Conservation (phyloP, 2,888 invertebrate species). For the Onthophagus sagittarius region DNA sequence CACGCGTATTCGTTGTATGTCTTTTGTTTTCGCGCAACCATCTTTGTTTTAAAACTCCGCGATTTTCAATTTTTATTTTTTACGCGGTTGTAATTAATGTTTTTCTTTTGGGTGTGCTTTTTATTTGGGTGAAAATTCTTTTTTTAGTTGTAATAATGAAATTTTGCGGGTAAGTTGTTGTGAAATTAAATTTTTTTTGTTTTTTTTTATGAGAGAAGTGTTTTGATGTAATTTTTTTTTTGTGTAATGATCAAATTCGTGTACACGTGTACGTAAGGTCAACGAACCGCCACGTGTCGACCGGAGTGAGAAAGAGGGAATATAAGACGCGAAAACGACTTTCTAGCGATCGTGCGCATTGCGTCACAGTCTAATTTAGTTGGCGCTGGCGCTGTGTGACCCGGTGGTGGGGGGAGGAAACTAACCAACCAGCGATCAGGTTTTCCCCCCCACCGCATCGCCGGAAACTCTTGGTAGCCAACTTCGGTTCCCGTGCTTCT, state of each 20-base stretch:
- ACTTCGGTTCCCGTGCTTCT: conserved; percentile 31
- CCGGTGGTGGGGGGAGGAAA: conserved; percentile 26
- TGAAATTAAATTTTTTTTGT: neutral
- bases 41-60: neutral
- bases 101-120: neutral
- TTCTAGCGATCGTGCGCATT: conserved; percentile 31
- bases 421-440: conserved; percentile 31
- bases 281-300: conserved; percentile 41
- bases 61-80: neutral
- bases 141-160: neutral
- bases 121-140: neutral
- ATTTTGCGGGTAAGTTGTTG: neutral
- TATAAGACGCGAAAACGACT: conserved; percentile 26
- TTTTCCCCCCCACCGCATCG: conserved; percentile 28
- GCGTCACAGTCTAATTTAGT: conserved; percentile 32
- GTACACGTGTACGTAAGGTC: conserved; percentile 38
- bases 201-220: neutral
- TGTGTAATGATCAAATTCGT: neutral
- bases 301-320: conserved; percentile 23
- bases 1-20: neutral
- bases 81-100: neutral
- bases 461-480: conserved; percentile 29
- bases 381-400: conserved; percentile 6
- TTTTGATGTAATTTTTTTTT: neutral
- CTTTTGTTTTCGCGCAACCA: neutral